Evolutionary conservation across 2,888 invertebrate genomes (phyloP).

Genomic region (Julus scanicus): DNA sequence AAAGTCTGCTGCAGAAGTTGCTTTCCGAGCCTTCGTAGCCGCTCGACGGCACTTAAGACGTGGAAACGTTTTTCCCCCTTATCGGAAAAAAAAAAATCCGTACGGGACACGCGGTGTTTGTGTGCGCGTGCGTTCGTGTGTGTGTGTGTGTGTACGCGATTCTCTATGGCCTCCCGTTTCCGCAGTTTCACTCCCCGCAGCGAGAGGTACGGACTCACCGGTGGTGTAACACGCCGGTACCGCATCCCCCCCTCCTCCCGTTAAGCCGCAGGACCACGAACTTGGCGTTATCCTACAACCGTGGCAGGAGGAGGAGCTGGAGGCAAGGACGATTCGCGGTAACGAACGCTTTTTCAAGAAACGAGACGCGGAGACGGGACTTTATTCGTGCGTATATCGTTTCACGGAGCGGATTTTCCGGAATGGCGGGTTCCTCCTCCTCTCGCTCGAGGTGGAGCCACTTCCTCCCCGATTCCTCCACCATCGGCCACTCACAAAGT

Average conservation of each 20-base stretch:
- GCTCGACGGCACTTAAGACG: background rate
- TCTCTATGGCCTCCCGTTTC: background rate
- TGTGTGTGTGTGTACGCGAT: background rate
- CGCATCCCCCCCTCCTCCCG: too few relatives aligned
- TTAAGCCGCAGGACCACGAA: too few relatives aligned
- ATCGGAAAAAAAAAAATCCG: background rate
- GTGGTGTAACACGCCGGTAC: background rate
- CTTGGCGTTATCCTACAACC: background rate
- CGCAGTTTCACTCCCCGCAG: background rate
- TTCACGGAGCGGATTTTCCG: background rate
- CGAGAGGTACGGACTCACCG: background rate
- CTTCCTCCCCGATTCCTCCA: slow-evolving; percentile 40
- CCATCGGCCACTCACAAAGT: slow-evolving; percentile 50
- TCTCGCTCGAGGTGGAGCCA: background rate
- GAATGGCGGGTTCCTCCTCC: background rate
- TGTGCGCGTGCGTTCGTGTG: background rate
- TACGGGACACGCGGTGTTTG: background rate
- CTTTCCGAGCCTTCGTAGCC: slow-evolving; percentile 47
- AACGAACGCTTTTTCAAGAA: background rate
- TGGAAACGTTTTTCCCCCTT: background rate
- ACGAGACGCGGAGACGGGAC: background rate
- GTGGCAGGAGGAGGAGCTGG: background rate
- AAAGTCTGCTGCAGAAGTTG: slow-evolving; percentile 46
- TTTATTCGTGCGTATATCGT: background rate
- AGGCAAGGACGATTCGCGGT: background rate